These are phyloP conservation scores for Metaphire vulgaris DNA, from an alignment of 1,140 invertebrate genomes.

Conservation along the genomic window DNA sequence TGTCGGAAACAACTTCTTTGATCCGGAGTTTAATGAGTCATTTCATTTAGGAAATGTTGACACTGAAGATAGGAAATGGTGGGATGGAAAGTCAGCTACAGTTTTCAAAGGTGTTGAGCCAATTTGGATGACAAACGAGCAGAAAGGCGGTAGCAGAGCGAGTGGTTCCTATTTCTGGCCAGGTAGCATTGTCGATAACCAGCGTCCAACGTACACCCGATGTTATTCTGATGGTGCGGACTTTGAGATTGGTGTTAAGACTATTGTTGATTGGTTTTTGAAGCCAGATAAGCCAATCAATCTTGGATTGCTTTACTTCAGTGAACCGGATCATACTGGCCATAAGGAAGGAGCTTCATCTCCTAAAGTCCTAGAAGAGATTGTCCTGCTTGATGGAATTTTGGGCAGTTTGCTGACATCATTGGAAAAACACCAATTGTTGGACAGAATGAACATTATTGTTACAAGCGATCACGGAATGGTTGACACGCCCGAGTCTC, in stretches of 20 bases:
- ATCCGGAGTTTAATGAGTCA: constrained; percentile 53
- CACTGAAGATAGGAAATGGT: constrained; percentile 45
- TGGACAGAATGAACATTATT: constrained; percentile 61
- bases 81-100: constrained; percentile 33
- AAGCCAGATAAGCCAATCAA: constrained; percentile 54
- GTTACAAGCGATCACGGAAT: constrained; percentile 72
- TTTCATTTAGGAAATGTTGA: constrained; percentile 39
- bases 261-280: constrained; percentile 61
- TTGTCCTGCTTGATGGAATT: constrained; percentile 40
- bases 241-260: constrained; percentile 58
- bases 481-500: constrained; percentile 55
- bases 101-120: constrained; percentile 38
- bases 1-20: constrained; percentile 61
- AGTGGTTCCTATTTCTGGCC: constrained; percentile 32
- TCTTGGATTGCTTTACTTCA: constrained; percentile 65
- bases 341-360: constrained; percentile 49
- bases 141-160: constrained; percentile 25
- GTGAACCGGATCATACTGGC: constrained; percentile 63
- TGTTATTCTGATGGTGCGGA: constrained; percentile 29
- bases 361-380: constrained; percentile 37
- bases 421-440: constrained; percentile 45
- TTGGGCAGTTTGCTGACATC: constrained; percentile 41
- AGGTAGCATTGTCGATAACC: constrained; percentile 18
- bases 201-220: constrained; percentile 30
- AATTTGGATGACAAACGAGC: constrained; percentile 48